Evolutionary conservation across 2,888 invertebrate species (phyloP).

Genomic region (Linyphia triangularis): DNA sequence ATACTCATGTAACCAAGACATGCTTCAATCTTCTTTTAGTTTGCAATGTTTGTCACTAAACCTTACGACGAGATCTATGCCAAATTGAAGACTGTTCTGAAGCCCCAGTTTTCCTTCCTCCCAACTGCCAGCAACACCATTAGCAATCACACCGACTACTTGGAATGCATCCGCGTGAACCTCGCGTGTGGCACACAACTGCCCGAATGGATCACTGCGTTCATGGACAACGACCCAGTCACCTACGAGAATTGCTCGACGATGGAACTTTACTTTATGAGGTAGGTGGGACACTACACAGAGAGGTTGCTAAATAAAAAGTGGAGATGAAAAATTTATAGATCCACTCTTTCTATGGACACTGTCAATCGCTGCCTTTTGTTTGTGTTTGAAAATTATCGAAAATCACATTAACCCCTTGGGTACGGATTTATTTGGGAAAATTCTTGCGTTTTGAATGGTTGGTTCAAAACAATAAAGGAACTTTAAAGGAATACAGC

Average conservation of each 20-base stretch:
- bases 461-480: too few species aligned
- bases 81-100: conserved; percentile 50
- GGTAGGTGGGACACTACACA: conserved; percentile 6
- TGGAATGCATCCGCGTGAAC: conserved; percentile 45
- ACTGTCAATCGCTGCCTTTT: too few species aligned
- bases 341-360: too few species aligned
- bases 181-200: conserved; percentile 7
- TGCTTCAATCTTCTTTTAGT: conserved; percentile 4
- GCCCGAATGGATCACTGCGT: conserved; percentile 52
- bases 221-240: conserved; percentile 18
- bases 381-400: too few species aligned
- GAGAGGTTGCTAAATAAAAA: neutral
- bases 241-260: conserved; percentile 32
- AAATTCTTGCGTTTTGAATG: too few species aligned
- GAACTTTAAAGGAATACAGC: too few species aligned
- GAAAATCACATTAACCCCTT: too few species aligned
- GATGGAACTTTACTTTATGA: conserved; percentile 51
- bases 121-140: conserved; percentile 32
- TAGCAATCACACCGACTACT: conserved; percentile 37
- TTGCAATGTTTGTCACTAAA: conserved; percentile 57
- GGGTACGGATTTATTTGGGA: too few species aligned
- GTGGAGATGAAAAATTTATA: neutral
- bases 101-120: conserved; percentile 60
- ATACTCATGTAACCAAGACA: too few species aligned
- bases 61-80: conserved; percentile 52